Evolutionary conservation across 2,113 vertebrate genomes (phyloP).

Genomic region (mouse (Mus musculus)): GRCm39 chr16:10512501-10513000

Average conservation of each 20-base stretch:
- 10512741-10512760: not conserved
- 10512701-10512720: not conserved
- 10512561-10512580: conserved; percentile 98
- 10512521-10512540: conserved; percentile 92
- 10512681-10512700: not conserved
- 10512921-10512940: not conserved
- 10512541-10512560: conserved; percentile 86
- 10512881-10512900: conserved; percentile 61
- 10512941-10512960: not conserved
- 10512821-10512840: conserved; percentile 42
- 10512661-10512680: not conserved
- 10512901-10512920: conserved; percentile 63
- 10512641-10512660: conserved; percentile 98
- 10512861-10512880: conserved; percentile 76
- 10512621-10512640: conserved; percentile 94
- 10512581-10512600: conserved; percentile 94
- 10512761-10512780: conserved; percentile 14
- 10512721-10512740: not conserved
- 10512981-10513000: not conserved
- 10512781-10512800: not conserved
- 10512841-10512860: conserved; percentile 68
- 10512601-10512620: conserved; percentile 92
- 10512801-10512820: conserved; percentile 69
- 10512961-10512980: not conserved
- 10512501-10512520: conserved; percentile 91